These are phyloP conservation scores for Etheostoma perlongum DNA, from an alignment of 2,797 vertebrate genomes.

Conservation along the genomic window DNA sequence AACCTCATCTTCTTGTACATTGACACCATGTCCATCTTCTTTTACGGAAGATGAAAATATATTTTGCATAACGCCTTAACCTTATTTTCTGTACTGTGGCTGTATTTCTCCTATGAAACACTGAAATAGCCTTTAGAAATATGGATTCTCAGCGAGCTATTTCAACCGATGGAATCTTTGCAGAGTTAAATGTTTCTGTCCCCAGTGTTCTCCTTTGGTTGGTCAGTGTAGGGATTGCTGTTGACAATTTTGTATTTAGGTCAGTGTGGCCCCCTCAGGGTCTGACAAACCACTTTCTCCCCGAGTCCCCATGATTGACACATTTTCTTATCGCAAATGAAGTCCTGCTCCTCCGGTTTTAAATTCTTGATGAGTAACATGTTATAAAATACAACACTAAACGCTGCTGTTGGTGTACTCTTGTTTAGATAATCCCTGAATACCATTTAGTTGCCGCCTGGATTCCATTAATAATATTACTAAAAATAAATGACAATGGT, in stretches of 20 bases:
- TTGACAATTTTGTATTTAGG: constrained; percentile 86
- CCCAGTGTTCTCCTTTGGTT: constrained; percentile 59
- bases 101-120: constrained; percentile 20
- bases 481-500: constrained; percentile 6
- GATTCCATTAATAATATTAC: constrained; percentile 14
- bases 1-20: constrained; percentile 11
- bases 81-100: neutral
- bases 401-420: constrained; percentile 58
- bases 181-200: constrained; percentile 65
- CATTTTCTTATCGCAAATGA: constrained; percentile 80
- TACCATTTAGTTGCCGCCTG: constrained; percentile 43
- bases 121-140: constrained; percentile 14
- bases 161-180: constrained; percentile 34
- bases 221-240: constrained; percentile 75
- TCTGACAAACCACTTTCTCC: constrained; percentile 83
- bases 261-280: constrained; percentile 84
- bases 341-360: constrained; percentile 81
- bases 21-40: constrained; percentile 16
- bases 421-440: constrained; percentile 47
- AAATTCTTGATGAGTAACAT: constrained; percentile 83
- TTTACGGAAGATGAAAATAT: constrained; percentile 23
- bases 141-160: constrained; percentile 25
- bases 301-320: constrained; percentile 84
- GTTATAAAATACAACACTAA: constrained; percentile 77
- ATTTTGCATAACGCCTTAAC: constrained; percentile 3